A percentile compares a stretch with the other conserved stretches of the same genome.
phyloP scores from a whole-genome alignment of 1,140 invertebrate genomes.

The Sipha flava region DNA sequence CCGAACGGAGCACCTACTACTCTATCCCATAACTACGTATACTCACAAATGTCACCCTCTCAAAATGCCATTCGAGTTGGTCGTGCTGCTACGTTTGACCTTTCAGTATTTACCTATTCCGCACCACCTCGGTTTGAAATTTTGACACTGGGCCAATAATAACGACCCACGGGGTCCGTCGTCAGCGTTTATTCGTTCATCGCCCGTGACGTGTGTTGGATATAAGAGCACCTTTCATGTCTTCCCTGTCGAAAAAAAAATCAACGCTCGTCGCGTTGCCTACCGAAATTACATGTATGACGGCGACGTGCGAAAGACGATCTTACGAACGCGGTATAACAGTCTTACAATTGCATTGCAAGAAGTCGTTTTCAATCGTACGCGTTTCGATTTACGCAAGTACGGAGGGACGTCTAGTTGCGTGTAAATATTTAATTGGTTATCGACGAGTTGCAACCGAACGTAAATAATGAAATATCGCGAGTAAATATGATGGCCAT shows the following conservation, averaged over 20 bases:
- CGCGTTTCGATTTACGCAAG: too few species aligned
- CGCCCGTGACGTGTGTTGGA: not conserved
- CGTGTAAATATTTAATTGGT: too few species aligned
- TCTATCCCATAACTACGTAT: too few species aligned
- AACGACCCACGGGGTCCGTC: not conserved
- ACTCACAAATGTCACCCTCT: constrained; percentile 25
- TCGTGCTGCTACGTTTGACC: not conserved
- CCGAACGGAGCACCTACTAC: not conserved
- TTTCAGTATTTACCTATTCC: constrained; percentile 28
- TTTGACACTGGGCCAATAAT: constrained; percentile 26
- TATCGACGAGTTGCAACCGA: too few species aligned
- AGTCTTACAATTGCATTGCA: too few species aligned
- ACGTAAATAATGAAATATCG: too few species aligned
- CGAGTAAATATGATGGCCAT: too few species aligned
- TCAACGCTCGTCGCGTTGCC: not conserved
- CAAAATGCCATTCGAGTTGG: constrained; percentile 20
- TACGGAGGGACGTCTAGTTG: too few species aligned
- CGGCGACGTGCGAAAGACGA: too few species aligned
- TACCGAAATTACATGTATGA: too few species aligned
- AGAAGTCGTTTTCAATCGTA: too few species aligned
- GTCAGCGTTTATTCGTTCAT: constrained; percentile 9
- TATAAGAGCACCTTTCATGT: not conserved
- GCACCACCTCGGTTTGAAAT: not conserved
- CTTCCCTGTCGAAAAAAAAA: not conserved
- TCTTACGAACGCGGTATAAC: too few species aligned